These are phyloP conservation scores for Sciurus carolinensis DNA, from an alignment of 2,797 vertebrate genomes.

Conservation along the genomic window DNA sequence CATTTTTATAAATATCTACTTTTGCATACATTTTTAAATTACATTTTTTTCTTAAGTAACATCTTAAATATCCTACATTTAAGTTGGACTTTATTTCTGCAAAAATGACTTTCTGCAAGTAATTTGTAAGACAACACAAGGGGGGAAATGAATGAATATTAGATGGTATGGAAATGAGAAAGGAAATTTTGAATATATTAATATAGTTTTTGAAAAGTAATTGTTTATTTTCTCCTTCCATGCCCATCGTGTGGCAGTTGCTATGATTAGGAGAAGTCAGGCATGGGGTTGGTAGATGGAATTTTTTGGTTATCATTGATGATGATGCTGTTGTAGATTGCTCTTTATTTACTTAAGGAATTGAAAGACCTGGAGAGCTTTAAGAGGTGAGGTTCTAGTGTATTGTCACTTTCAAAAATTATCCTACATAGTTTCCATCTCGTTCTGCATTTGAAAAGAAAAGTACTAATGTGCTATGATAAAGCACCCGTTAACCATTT, in stretches of 20 bases:
- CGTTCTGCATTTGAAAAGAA: conserved; percentile 13
- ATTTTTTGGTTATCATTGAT: not conserved
- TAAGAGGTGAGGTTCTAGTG: not conserved
- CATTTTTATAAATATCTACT: not conserved
- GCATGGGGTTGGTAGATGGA: not conserved
- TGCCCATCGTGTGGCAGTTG: not conserved
- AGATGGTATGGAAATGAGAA: not conserved
- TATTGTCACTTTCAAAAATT: not conserved
- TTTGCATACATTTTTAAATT: not conserved
- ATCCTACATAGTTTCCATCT: not conserved
- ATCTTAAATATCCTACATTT: conserved; percentile 15
- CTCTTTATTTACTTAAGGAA: not conserved
- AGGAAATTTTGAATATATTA: conserved; percentile 42
- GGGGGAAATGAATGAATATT: not conserved
- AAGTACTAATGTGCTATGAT: not conserved
- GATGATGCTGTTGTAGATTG: not conserved
- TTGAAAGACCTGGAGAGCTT: not conserved
- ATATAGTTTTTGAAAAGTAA: not conserved
- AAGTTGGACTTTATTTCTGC: not conserved
- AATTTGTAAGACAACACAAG: conserved; percentile 24
- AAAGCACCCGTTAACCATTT: not conserved
- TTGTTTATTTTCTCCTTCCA: not conserved
- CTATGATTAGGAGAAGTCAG: not conserved
- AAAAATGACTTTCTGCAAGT: conserved; percentile 28
- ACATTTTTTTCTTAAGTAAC: not conserved